Conservation (phyloP, 2,888 invertebrate genomes). For the Latrodectus hesperus region DNA sequence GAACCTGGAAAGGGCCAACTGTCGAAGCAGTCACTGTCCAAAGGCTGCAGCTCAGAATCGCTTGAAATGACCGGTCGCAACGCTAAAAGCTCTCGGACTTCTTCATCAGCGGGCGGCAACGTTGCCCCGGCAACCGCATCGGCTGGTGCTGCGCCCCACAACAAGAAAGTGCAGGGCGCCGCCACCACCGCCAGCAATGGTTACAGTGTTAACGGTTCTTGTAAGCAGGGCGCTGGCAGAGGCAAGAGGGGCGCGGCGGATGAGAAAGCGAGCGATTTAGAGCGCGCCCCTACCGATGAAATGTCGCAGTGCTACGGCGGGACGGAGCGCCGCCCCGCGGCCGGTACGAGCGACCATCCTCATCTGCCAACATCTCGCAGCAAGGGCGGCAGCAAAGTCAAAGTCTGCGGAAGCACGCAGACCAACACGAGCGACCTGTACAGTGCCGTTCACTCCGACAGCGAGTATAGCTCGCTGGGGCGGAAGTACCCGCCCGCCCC, state of each 20-base stretch:
- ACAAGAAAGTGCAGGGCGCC: constrained; percentile 40
- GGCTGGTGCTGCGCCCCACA: constrained; percentile 8
- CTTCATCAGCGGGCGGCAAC: constrained; percentile 6
- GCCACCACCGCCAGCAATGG: constrained; percentile 21
- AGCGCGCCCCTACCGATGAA: constrained; percentile 51
- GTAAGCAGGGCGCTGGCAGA: constrained; percentile 20
- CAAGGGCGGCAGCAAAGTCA: constrained; percentile 77
- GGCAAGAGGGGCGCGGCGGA: constrained; percentile 10
- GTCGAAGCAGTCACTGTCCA: constrained; percentile 6
- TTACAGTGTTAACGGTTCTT: background rate
- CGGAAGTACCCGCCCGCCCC: constrained; percentile 48
- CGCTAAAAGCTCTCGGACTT: constrained; percentile 15
- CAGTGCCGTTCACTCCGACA: constrained; percentile 67
- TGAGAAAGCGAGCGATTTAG: constrained; percentile 6
- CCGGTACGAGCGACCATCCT: constrained; percentile 6
- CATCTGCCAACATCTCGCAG: constrained; percentile 21
- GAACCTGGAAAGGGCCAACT: background rate
- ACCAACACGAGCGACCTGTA: constrained; percentile 79
- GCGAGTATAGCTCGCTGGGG: constrained; percentile 70
- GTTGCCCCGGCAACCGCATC: constrained; percentile 41
- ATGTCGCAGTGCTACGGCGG: constrained; percentile 51
- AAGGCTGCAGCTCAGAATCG: constrained; percentile 56
- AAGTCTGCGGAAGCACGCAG: constrained; percentile 92
- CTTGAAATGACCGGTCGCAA: constrained; percentile 19
- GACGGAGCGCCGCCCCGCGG: constrained; percentile 52